Conservation (phyloP, 2,888 invertebrate species). For the Epirrhoe tristata region DNA sequence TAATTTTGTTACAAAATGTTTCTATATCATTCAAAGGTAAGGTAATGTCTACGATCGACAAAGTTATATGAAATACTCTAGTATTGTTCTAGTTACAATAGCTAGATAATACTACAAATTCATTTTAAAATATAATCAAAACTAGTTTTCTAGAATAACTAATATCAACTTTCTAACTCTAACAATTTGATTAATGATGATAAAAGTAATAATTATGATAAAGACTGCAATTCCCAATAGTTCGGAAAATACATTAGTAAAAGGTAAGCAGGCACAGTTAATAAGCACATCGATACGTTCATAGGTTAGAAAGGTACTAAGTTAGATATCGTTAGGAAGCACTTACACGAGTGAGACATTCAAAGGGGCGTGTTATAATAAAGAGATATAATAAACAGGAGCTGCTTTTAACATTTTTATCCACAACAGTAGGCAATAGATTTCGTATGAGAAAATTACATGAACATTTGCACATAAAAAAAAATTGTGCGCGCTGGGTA, state of each 20-base stretch:
- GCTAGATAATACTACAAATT: neutral
- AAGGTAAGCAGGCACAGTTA: constrained; percentile 65
- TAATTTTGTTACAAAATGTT: too few species aligned
- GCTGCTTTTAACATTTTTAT: constrained; percentile 53
- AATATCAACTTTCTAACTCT: too few species aligned
- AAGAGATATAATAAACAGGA: constrained; percentile 38
- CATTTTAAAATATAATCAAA: neutral
- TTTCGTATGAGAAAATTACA: too few species aligned
- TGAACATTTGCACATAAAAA: too few species aligned
- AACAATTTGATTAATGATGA: neutral
- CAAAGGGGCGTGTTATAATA: constrained; percentile 52
- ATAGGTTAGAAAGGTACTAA: constrained; percentile 28
- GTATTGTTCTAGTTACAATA: neutral
- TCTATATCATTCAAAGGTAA: too few species aligned
- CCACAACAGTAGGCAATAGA: neutral
- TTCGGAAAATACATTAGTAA: constrained; percentile 72
- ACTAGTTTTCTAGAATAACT: too few species aligned
- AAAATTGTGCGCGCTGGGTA: too few species aligned
- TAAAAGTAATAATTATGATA: neutral
- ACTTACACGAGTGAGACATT: constrained; percentile 59
- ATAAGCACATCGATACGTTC: constrained; percentile 45
- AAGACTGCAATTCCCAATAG: constrained; percentile 65
- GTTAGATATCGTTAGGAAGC: constrained; percentile 34
- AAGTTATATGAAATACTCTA: neutral
- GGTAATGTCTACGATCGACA: too few species aligned